These are phyloP conservation scores for Diplolepis rosae DNA, from an alignment of 2,888 invertebrate species.

Conservation along the genomic window DNA sequence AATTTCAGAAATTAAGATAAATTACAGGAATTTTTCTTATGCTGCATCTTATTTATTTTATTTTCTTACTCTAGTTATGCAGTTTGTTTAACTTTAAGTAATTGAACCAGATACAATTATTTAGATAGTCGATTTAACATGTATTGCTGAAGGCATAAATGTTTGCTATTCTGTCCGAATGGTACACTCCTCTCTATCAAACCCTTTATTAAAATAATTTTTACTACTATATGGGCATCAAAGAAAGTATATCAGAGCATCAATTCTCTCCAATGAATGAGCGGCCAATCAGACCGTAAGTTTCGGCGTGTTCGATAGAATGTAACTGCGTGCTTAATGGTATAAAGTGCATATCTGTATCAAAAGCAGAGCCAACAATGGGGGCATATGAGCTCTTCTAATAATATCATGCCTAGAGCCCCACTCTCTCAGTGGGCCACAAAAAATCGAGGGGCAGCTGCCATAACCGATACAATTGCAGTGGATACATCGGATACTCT, in stretches of 20 bases:
- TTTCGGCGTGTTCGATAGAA: slow-evolving; percentile 41
- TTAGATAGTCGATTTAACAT: no score
- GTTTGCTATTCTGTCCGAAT: no score
- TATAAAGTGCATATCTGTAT: slow-evolving; percentile 61
- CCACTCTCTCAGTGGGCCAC: slow-evolving; percentile 47
- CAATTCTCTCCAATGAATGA: slow-evolving; percentile 18
- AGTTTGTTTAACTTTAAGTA: no score
- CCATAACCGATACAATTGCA: slow-evolving; percentile 68
- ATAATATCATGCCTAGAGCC: slow-evolving; percentile 62
- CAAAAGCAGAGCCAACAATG: slow-evolving; percentile 67
- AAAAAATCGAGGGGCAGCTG: slow-evolving; percentile 61
- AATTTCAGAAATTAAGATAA: background rate
- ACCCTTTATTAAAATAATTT: slow-evolving; percentile 10
- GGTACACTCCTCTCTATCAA: no score
- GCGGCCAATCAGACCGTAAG: slow-evolving; percentile 22
- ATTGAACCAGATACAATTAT: no score
- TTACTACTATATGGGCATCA: slow-evolving; percentile 3
- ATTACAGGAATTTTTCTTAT: no score
- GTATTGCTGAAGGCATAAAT: no score
- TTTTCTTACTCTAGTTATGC: no score
- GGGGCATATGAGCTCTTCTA: slow-evolving; percentile 65
- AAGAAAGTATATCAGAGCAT: slow-evolving; percentile 21
- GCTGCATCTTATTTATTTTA: no score
- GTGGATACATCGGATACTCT: slow-evolving; percentile 44
- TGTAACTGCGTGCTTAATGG: slow-evolving; percentile 50